Base-by-base conservation (phyloP, 2,797 vertebrate genomes). In the Galago senegalensis region DNA sequence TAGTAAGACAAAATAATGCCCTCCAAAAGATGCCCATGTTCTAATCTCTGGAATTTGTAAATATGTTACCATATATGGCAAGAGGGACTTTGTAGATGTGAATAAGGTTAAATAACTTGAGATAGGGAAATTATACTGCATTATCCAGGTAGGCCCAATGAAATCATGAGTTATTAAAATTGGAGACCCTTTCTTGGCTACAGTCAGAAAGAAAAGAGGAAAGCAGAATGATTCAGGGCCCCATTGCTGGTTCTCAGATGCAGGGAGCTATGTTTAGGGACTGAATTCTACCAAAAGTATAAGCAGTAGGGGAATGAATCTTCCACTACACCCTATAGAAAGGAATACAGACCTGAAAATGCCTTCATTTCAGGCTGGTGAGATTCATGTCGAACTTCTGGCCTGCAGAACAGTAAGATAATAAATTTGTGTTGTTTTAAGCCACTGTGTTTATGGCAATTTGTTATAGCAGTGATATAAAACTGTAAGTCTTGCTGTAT, bases 371-470 rank as follows among this genome's bases (percentile, higher is more conserved):
- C 87, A 84, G 69, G 73, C 69, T 86, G 21, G 20, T 72, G 86
- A 93, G 40, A 61, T 21, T 84, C 18, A 46, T 53, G 10, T 84
- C 92, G 29, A 25, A 61, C 29, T 87, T 96, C 56, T 89, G 29
- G 87, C 60, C 40, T 91, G 76, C 13, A 72, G 69, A 92, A 58
- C 27, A 94, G 31, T 81, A 86, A 79, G 31, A 67, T 91, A 87
- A 63, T 93, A 69, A 58, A 75, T 86, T 92, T 89, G 56, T 63
- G 49, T 88, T 93, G 34, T n/a, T 95, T 61, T 93, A 88, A 81
- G 23, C 60, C 31, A 83, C 14, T 61, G 11, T 63, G 13, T 91
- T 91, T 91, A 40, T 93, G 65, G 29, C 65, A 69, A 82, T 89
- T 95, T 93, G 31, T 84, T 77, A 72, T 95, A 72, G 40, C n/a